Conservation (phyloP, 2,797 vertebrate species). For the Apodemus agrarius region DNA sequence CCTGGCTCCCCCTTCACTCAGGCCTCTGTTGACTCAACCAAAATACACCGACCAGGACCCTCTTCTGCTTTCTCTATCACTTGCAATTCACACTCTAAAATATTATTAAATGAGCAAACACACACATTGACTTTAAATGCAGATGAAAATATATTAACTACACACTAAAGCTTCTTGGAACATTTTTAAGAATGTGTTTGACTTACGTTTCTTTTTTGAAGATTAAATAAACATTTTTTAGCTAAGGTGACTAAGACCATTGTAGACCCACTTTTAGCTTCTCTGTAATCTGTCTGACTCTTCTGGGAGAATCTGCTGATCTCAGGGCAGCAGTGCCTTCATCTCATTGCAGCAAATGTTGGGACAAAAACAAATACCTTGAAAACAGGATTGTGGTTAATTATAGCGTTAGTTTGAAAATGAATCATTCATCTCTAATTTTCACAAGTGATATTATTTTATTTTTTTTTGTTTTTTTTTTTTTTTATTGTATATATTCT, state of each 20-base stretch:
- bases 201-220: background rate
- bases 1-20: background rate
- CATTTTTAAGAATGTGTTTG: background rate
- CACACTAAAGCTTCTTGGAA: background rate
- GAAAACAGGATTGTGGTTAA: background rate
- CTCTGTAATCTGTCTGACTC: background rate
- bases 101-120: background rate
- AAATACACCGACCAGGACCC: rapidly evolving
- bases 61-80: background rate
- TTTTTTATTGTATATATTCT: too few species aligned
- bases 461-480: too few species aligned
- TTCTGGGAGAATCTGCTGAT: background rate
- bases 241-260: background rate
- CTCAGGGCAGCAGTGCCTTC: background rate
- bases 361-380: background rate
- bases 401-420: background rate
- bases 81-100: background rate
- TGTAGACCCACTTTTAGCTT: background rate
- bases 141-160: background rate
- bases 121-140: background rate
- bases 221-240: background rate
- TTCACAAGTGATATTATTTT: background rate
- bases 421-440: background rate
- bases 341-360: background rate
- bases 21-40: background rate